Evolutionary conservation across 2,888 invertebrate genomes (phyloP).

Genomic region (Pasiphila rectangulata): DNA sequence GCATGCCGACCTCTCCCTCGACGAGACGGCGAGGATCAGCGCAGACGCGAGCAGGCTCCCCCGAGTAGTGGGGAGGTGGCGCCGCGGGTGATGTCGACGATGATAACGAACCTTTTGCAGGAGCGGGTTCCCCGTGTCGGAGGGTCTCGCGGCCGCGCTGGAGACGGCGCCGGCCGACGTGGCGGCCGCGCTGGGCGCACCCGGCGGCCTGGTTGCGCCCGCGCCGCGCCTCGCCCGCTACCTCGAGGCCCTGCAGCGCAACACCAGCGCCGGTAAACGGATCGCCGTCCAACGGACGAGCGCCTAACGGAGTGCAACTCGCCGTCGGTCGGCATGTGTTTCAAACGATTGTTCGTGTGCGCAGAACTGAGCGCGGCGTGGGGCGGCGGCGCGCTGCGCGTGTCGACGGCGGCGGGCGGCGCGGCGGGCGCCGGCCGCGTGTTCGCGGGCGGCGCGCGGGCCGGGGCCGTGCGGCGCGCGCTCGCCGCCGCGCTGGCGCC

Average conservation of each 20-base stretch:
- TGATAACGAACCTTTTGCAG: too few relatives aligned
- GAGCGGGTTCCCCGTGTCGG: slow-evolving; percentile 50
- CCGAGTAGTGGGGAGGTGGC: too few relatives aligned
- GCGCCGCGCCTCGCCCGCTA: slow-evolving; percentile 77
- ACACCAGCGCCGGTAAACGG: slow-evolving; percentile 64
- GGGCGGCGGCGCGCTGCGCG: slow-evolving; percentile 18
- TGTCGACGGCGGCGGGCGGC: slow-evolving; percentile 15
- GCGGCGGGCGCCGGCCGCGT: slow-evolving; percentile 51
- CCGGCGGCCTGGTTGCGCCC: too few relatives aligned
- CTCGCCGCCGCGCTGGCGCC: slow-evolving; percentile 43
- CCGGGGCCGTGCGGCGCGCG: slow-evolving; percentile 38
- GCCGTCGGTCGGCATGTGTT: neutral
- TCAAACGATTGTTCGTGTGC: neutral
- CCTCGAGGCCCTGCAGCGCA: slow-evolving; percentile 74
- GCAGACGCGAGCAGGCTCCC: too few relatives aligned
- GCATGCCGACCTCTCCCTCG: too few relatives aligned
- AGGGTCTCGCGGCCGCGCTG: slow-evolving; percentile 43
- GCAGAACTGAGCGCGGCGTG: slow-evolving; percentile 25
- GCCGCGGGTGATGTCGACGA: too few relatives aligned
- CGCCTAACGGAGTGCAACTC: too few relatives aligned
- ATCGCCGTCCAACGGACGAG: too few relatives aligned
- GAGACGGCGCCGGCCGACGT: slow-evolving; percentile 51
- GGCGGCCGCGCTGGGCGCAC: slow-evolving; percentile 56
- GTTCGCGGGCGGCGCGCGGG: slow-evolving; percentile 45
- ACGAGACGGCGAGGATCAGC: too few relatives aligned